These are phyloP conservation scores for Phrynocephalus vlangalii DNA, from an alignment of 2,797 vertebrate species.

Conservation along the genomic window DNA sequence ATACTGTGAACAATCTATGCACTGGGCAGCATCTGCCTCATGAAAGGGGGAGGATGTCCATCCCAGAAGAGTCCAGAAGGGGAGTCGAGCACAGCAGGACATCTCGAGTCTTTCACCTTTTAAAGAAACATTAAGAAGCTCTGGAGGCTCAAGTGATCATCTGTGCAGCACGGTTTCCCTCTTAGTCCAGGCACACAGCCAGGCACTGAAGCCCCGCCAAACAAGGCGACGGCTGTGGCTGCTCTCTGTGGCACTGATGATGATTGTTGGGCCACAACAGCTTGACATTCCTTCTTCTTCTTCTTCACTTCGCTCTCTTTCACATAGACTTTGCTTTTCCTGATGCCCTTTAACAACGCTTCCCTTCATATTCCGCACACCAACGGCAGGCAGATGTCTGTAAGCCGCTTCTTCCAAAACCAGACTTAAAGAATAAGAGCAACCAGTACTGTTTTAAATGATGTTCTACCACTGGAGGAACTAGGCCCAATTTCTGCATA, in stretches of 20 bases:
- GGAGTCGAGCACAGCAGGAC: not conserved
- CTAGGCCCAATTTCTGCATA: too few relatives aligned
- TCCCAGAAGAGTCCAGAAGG: not conserved
- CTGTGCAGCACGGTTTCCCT: not conserved
- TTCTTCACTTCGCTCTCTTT: not conserved
- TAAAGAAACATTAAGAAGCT: not conserved
- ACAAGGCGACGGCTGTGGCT: slow-evolving; percentile 3
- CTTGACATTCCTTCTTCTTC: slow-evolving; percentile 3
- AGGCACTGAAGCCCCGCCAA: slow-evolving; percentile 7
- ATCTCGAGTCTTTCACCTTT: slow-evolving; percentile 1
- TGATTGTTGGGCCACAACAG: not conserved
- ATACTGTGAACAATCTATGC: not conserved
- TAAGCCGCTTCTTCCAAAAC: not conserved
- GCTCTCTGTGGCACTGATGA: slow-evolving; percentile 24
- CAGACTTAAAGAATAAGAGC: not conserved
- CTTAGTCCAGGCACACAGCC: slow-evolving; percentile 20
- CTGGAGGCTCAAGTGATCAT: not conserved
- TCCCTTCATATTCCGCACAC: not conserved
- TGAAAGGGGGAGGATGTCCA: not conserved
- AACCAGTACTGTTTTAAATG: not conserved
- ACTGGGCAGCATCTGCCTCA: not conserved
- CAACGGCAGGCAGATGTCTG: not conserved
- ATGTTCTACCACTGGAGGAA: not conserved
- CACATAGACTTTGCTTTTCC: not conserved
- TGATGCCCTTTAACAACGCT: not conserved